A percentile compares a stretch with the other conserved stretches of the same genome.
phyloP scores from a whole-genome alignment of 2,888 invertebrate genomes.

The Cecidostiba fungosa region DNA sequence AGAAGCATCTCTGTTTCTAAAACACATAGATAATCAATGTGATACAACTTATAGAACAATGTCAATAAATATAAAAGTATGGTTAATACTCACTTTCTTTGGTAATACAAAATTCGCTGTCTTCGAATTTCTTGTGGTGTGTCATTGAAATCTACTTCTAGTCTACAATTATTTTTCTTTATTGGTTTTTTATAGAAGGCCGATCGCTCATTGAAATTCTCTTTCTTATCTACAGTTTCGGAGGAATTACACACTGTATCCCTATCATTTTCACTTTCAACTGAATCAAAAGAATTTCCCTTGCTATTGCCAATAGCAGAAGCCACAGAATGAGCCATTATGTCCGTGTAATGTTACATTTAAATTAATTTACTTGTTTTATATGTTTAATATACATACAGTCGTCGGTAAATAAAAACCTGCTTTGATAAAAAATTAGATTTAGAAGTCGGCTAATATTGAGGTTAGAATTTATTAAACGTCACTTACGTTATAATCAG shows the following conservation, averaged over 20 bases:
- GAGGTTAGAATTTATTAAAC: too few species aligned
- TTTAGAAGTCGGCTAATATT: too few species aligned
- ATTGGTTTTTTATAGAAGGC: conserved; percentile 76
- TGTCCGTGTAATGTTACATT: conserved; percentile 7
- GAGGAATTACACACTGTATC: background rate
- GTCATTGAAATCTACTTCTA: conserved; percentile 72
- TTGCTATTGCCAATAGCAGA: conserved; percentile 15
- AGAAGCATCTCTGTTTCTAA: conserved; percentile 73
- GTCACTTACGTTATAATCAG: too few species aligned
- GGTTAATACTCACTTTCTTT: conserved; percentile 73
- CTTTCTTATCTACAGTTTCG: conserved; percentile 12
- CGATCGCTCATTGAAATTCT: conserved; percentile 60
- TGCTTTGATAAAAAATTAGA: too few species aligned
- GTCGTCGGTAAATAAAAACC: too few species aligned
- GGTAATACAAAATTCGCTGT: conserved; percentile 71
- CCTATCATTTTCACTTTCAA: conserved; percentile 19
- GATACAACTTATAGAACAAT: background rate
- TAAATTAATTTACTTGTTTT: background rate
- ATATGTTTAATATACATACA: background rate
- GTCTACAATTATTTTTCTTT: conserved; percentile 73
- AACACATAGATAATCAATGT: conserved; percentile 7
- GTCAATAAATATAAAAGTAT: conserved; percentile 8
- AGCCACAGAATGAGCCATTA: conserved; percentile 38
- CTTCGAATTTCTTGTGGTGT: conserved; percentile 77
- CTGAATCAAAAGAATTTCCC: conserved; percentile 21